Evolutionary conservation across 2,113 vertebrate species (phyloP).

Genomic region (Anguilla japonica): DNA sequence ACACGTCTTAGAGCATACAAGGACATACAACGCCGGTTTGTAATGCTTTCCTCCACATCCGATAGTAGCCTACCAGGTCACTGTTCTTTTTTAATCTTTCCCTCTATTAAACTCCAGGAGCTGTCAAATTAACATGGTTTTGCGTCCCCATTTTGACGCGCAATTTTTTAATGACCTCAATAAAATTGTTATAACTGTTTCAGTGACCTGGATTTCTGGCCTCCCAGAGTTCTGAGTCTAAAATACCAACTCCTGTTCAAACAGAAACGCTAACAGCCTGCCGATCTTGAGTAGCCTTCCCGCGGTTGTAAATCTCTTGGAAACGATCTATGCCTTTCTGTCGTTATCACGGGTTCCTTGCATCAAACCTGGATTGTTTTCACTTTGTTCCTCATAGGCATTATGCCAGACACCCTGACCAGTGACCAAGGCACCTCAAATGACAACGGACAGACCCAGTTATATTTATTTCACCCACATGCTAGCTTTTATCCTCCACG

Average conservation of each 20-base stretch:
- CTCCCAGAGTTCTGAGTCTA: neutral
- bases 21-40: neutral
- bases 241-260: neutral
- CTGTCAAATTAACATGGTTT: conserved; percentile 13
- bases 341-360: neutral
- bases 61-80: neutral
- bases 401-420: no score
- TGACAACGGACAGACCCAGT: no score
- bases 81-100: neutral
- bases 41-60: neutral
- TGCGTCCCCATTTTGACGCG: neutral
- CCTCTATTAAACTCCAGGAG: neutral
- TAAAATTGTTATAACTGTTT: neutral
- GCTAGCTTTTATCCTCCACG: no score
- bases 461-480: no score
- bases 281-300: no score
- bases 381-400: neutral
- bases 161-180: conserved; percentile 4
- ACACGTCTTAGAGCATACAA: neutral
- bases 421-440: no score
- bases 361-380: neutral
- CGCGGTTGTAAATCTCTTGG: neutral
- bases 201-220: neutral
- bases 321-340: neutral
- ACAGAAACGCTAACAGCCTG: neutral